Conservation (phyloP, 2,888 invertebrate genomes). For the Gonocerus acuteangulatus region DNA sequence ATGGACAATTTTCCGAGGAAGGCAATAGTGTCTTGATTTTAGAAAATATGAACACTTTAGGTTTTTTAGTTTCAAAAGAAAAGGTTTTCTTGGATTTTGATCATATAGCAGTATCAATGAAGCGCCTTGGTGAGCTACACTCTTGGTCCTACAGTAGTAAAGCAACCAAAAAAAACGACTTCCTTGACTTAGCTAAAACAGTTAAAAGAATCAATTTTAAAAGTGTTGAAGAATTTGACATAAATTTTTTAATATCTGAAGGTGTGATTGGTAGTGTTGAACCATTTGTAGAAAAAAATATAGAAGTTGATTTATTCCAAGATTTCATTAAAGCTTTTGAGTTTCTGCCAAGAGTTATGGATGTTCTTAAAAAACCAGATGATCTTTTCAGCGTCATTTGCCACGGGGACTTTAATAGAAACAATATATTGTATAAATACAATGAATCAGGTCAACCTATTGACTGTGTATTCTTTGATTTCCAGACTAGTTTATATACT, state of each 20-base stretch:
- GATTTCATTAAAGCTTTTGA: not conserved
- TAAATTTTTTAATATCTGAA: not conserved
- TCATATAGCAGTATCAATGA: slow-evolving; percentile 38
- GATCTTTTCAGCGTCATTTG: not conserved
- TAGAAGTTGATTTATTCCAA: not conserved
- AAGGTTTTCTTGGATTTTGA: slow-evolving; percentile 39
- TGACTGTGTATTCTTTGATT: slow-evolving; percentile 41
- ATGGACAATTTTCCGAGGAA: slow-evolving; percentile 24
- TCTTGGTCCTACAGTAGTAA: slow-evolving; percentile 41
- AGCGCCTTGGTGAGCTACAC: slow-evolving; percentile 40
- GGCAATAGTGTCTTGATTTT: slow-evolving; percentile 32
- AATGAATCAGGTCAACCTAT: slow-evolving; percentile 39
- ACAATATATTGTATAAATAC: not conserved
- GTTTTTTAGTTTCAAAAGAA: no score
- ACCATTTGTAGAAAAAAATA: not conserved
- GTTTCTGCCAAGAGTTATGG: not conserved
- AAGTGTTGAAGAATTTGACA: not conserved
- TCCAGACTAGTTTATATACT: slow-evolving; percentile 41
- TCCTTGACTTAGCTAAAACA: not conserved
- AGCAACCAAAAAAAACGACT: slow-evolving; percentile 23
- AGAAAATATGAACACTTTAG: no score
- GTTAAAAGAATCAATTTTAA: not conserved
- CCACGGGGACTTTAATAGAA: not conserved
- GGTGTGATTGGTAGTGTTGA: not conserved
- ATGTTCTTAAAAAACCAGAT: not conserved